Conservation (phyloP, 2,113 vertebrate species). For the Hippolais icterina region DNA sequence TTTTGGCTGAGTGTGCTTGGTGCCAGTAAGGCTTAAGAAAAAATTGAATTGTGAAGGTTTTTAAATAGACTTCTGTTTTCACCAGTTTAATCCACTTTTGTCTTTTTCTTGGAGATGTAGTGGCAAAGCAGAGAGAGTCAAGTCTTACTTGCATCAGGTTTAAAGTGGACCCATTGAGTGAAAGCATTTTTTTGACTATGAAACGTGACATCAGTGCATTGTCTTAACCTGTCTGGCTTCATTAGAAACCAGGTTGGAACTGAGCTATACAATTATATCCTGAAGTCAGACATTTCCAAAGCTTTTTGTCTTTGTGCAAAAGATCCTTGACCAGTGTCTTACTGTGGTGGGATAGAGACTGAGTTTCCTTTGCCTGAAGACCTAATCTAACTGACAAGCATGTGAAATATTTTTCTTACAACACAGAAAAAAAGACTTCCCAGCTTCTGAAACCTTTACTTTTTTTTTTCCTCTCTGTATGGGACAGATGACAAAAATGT, state of each 20-base stretch:
- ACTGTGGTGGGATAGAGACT: background rate
- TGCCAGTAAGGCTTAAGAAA: background rate
- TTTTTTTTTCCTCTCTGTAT: background rate
- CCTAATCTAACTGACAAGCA: background rate
- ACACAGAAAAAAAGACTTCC: background rate
- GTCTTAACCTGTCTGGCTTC: background rate
- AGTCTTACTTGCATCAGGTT: background rate
- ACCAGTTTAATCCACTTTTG: background rate
- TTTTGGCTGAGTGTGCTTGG: background rate
- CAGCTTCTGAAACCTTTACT: background rate
- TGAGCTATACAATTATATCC: background rate
- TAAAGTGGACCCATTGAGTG: background rate
- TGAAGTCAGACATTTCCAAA: background rate
- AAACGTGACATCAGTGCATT: background rate
- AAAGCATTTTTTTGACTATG: background rate
- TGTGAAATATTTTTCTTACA: background rate
- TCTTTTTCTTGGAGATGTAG: background rate
- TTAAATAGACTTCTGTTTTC: background rate
- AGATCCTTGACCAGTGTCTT: background rate
- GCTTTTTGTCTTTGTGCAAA: background rate
- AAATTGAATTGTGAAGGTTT: background rate
- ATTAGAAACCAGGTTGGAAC: background rate
- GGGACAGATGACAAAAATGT: background rate
- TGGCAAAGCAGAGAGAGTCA: background rate
- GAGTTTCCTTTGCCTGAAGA: background rate